Conservation (phyloP, 2,888 invertebrate species). For the Lymantria dispar region DNA sequence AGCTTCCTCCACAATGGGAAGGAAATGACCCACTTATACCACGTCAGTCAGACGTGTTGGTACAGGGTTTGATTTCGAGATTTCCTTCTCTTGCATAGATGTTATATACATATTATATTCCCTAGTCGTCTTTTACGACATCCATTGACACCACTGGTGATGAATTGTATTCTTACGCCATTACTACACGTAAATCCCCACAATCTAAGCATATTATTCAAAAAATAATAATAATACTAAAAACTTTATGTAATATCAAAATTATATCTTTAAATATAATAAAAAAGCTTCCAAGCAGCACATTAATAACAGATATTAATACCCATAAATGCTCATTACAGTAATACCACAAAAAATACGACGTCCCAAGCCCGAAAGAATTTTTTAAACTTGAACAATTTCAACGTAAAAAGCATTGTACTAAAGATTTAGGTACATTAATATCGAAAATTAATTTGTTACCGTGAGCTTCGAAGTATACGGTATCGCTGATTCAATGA, state of each 20-base stretch:
- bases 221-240: not conserved
- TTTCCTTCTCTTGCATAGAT: too few species aligned
- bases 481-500: slow-evolving; percentile 53
- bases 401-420: slow-evolving; percentile 6
- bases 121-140: too few species aligned
- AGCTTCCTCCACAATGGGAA: too few species aligned
- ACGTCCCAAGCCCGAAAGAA: not conserved
- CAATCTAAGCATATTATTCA: too few species aligned
- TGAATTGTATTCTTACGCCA: too few species aligned
- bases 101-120: too few species aligned
- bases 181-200: too few species aligned
- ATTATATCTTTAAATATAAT: not conserved
- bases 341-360: not conserved
- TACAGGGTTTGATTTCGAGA: too few species aligned
- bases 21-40: too few species aligned
- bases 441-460: slow-evolving; percentile 41
- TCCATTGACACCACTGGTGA: too few species aligned
- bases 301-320: not conserved
- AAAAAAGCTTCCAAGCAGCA: not conserved
- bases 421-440: slow-evolving; percentile 14
- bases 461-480: slow-evolving; percentile 25
- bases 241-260: not conserved
- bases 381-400: not conserved
- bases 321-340: not conserved
- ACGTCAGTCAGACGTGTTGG: too few species aligned